phyloP scores from a whole-genome alignment of 2,888 invertebrate species.

The Cataglyphis livida region DNA sequence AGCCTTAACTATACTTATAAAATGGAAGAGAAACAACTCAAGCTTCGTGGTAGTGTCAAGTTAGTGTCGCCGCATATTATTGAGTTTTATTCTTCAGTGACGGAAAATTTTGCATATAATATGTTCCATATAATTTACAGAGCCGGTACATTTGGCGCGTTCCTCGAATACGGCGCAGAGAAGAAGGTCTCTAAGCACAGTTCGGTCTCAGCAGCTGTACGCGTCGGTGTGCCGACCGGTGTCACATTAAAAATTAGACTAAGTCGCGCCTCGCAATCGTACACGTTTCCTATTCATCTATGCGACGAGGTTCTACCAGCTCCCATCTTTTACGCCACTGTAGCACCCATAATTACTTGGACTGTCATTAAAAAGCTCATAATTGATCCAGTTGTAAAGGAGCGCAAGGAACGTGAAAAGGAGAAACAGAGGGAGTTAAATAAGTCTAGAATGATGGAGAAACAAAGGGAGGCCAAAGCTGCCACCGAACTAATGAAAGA shows the following conservation, averaged over 20 bases:
- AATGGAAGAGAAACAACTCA: conserved; percentile 92
- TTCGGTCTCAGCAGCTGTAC: conserved; percentile 93
- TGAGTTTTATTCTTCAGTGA: not conserved
- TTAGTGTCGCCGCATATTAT: conserved; percentile 86
- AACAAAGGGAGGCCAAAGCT: conserved; percentile 93
- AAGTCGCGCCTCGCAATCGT: conserved; percentile 94
- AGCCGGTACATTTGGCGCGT: conserved; percentile 94
- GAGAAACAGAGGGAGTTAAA: conserved; percentile 94
- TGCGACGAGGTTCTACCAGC: conserved; percentile 96
- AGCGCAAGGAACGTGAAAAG: conserved; percentile 92
- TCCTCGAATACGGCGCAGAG: conserved; percentile 96
- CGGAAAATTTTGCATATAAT: not conserved
- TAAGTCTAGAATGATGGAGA: conserved; percentile 91
- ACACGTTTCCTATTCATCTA: conserved; percentile 95
- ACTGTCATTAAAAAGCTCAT: conserved; percentile 93
- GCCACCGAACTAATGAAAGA: conserved; percentile 97
- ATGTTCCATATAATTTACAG: conserved; percentile 84
- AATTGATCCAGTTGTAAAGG: conserved; percentile 93
- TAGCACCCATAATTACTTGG: conserved; percentile 94
- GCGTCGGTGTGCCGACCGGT: conserved; percentile 94
- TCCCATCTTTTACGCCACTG: conserved; percentile 96
- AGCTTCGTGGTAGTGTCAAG: conserved; percentile 92
- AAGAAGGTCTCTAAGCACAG: conserved; percentile 97
- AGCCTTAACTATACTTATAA: conserved; percentile 93
- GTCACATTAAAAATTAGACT: conserved; percentile 95